Conservation (phyloP, 2,888 invertebrate species). For the Microplitis manilae region DNA sequence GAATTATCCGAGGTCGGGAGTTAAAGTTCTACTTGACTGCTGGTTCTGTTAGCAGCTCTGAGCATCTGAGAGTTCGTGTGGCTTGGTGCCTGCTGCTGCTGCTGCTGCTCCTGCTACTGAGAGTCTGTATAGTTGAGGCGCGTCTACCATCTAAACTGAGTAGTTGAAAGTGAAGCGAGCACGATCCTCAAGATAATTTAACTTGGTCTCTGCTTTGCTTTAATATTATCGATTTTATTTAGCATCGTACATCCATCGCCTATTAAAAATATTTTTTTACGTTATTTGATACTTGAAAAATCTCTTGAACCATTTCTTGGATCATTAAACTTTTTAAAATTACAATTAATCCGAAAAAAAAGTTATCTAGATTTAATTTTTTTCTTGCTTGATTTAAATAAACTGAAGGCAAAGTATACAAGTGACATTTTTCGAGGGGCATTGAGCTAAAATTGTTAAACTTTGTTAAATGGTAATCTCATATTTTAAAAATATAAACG, state of each 20-base stretch:
- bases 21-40: conserved; percentile 32
- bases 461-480: too few relatives aligned
- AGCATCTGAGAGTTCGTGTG: not conserved
- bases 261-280: not conserved
- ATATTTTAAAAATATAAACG: not conserved
- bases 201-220: not conserved
- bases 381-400: too few relatives aligned
- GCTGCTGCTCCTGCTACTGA: not conserved
- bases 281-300: not conserved
- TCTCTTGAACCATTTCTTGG: too few relatives aligned
- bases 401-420: too few relatives aligned
- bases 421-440: too few relatives aligned
- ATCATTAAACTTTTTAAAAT: too few relatives aligned
- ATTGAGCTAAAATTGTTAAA: too few relatives aligned
- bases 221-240: not conserved
- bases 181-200: not conserved
- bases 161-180: not conserved
- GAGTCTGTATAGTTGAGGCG: not conserved
- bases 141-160: not conserved
- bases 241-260: not conserved
- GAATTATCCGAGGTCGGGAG: conserved; percentile 34
- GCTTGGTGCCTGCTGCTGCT: not conserved
- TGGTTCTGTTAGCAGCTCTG: not conserved
- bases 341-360: too few relatives aligned
- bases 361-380: too few relatives aligned